Conservation (phyloP, 2,797 vertebrate genomes). For the Luscinia luscinia region DNA sequence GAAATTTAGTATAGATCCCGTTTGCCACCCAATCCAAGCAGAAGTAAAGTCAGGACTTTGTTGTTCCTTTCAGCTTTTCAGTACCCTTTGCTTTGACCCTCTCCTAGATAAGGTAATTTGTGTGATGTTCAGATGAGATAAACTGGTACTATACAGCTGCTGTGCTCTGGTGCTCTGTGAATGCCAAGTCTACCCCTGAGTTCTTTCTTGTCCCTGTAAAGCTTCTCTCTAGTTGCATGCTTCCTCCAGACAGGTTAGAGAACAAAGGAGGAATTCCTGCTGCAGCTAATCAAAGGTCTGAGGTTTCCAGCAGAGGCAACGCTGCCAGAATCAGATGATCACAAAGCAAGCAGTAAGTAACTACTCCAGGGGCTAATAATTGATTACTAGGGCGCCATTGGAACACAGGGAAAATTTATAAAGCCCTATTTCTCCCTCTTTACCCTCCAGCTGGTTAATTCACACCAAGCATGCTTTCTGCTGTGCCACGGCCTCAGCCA, state of each 20-base stretch:
- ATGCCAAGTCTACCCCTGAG: neutral
- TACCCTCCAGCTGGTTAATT: neutral
- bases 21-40: neutral
- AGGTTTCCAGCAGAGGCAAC: conserved; percentile 52
- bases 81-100: neutral
- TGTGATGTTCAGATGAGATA: neutral
- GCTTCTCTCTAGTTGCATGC: neutral
- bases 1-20: neutral
- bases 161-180: neutral
- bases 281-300: conserved; percentile 57
- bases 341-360: conserved; percentile 13
- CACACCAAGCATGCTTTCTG: neutral
- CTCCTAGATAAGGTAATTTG: neutral
- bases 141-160: neutral
- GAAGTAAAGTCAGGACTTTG: neutral
- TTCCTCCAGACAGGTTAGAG: conserved; percentile 26
- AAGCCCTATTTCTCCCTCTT: neutral
- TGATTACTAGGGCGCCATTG: neutral
- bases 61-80: neutral
- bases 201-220: neutral
- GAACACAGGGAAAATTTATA: neutral
- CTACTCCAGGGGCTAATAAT: conserved; percentile 8
- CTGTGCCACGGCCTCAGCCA: neutral
- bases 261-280: conserved; percentile 48
- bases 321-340: conserved; percentile 40